Percentiles rank a stretch among this genome's conserved stretches.
Conservation (phyloP, 2,113 vertebrate genomes). For the Marcusenius ussheri region DNA sequence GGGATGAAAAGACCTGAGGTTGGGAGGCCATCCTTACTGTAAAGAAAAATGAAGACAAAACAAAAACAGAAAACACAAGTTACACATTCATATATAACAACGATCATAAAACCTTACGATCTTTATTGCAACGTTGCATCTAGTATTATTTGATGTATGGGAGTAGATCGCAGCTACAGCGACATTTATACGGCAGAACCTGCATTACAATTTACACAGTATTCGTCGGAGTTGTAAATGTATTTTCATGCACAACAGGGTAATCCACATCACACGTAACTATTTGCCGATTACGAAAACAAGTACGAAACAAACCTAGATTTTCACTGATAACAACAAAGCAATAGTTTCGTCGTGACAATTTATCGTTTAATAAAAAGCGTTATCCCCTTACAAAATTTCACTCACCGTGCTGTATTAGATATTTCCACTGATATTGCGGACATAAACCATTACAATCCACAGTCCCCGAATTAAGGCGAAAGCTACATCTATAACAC, state of each 20-base stretch:
- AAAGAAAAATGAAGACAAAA: background rate
- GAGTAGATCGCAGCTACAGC: background rate
- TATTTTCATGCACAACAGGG: background rate
- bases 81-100: background rate
- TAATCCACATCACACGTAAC: background rate
- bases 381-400: background rate
- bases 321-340: background rate
- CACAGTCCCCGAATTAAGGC: background rate
- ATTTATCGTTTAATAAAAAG: background rate
- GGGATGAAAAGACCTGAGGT: slow-evolving; percentile 92
- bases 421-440: background rate
- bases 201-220: background rate
- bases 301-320: background rate
- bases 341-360: background rate
- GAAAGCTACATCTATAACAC: background rate
- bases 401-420: background rate
- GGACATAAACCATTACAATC: background rate
- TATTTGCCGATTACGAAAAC: background rate
- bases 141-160: background rate
- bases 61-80: background rate
- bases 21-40: slow-evolving; percentile 89
- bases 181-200: background rate
- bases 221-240: background rate
- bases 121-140: background rate
- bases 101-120: background rate